These are phyloP conservation scores for Orchesellides sinensis DNA, from an alignment of 2,888 invertebrate species.

Conservation along the genomic window DNA sequence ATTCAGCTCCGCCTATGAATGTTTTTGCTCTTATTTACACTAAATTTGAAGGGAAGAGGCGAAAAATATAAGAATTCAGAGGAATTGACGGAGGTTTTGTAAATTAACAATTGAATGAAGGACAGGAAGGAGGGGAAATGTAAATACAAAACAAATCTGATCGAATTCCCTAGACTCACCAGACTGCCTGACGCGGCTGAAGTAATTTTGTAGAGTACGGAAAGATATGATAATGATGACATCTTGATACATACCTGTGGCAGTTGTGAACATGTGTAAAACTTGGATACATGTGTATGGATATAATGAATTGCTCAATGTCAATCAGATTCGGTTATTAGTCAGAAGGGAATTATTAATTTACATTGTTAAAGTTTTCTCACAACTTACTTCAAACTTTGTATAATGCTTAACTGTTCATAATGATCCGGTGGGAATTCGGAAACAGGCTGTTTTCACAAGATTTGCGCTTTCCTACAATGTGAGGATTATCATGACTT, in stretches of 20 bases:
- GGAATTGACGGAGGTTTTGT: neutral
- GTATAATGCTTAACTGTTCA: too few species aligned
- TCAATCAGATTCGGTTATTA: constrained; percentile 25
- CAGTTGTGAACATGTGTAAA: too few species aligned
- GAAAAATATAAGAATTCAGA: too few species aligned
- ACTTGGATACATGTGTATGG: too few species aligned
- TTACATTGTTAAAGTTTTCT: constrained; percentile 40
- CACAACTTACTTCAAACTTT: constrained; percentile 8
- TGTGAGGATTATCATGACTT: too few species aligned
- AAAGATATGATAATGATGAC: too few species aligned
- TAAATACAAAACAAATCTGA: constrained; percentile 20
- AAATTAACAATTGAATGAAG: constrained; percentile 41
- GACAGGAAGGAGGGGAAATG: constrained; percentile 50
- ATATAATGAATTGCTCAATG: too few species aligned
- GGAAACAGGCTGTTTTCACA: constrained; percentile 18
- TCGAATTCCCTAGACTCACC: constrained; percentile 19
- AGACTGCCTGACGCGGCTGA: constrained; percentile 56
- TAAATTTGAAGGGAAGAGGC: constrained; percentile 41
- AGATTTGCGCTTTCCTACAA: too few species aligned
- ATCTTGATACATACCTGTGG: too few species aligned
- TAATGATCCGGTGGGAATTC: constrained; percentile 31
- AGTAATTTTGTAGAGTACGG: too few species aligned
- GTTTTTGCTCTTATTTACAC: constrained; percentile 47
- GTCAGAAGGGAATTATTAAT: constrained; percentile 29
- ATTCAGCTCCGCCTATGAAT: neutral